phyloP scores from a whole-genome alignment of 2,888 invertebrate genomes.

The Coenonympha arcania region DNA sequence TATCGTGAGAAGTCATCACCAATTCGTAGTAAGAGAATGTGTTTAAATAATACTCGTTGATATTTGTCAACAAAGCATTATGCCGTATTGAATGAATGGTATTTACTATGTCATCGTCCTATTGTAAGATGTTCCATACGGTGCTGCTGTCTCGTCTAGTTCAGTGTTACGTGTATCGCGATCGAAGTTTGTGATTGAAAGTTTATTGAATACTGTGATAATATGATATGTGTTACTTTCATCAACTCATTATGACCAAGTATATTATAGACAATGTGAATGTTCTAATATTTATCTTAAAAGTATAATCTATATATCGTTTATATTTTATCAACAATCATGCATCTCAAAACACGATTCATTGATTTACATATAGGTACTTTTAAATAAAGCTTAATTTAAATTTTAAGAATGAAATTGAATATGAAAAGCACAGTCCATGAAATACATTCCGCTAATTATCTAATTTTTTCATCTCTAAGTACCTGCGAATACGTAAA shows the following conservation, averaged over 20 bases:
- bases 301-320: no score
- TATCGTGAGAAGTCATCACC: background rate
- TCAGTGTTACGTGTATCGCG: slow-evolving; percentile 5
- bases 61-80: slow-evolving; percentile 58
- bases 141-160: background rate
- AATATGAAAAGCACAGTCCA: background rate
- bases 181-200: slow-evolving; percentile 11
- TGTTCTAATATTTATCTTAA: background rate
- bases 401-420: background rate
- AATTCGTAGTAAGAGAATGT: slow-evolving; percentile 37
- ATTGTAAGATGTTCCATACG: slow-evolving; percentile 17
- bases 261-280: background rate
- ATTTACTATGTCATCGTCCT: slow-evolving; percentile 31
- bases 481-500: background rate
- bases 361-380: background rate
- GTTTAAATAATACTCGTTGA: slow-evolving; percentile 43
- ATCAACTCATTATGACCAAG: background rate
- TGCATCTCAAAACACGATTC: no score
- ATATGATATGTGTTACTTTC: no score
- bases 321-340: no score
- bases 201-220: background rate
- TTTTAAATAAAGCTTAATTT: background rate
- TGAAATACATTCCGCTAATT: slow-evolving; percentile 1
- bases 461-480: background rate
- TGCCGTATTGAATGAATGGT: slow-evolving; percentile 42